These are phyloP conservation scores for Bergia sp. DNA, from an alignment of 92 coral and sea anemone genomes.

Conservation along the genomic window DNA sequence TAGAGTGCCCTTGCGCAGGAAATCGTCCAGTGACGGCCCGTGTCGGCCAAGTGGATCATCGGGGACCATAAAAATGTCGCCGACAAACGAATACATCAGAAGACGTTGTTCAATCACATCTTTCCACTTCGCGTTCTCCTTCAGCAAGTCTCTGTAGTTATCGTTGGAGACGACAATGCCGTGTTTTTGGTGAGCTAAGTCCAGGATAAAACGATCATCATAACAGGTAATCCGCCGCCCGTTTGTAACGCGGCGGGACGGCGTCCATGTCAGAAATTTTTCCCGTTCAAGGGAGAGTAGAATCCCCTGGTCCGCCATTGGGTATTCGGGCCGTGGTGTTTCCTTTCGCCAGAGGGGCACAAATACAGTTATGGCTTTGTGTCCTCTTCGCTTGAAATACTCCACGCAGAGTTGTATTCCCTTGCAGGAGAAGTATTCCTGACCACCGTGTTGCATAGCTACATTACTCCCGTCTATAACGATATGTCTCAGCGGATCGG, in stretches of 20 bases:
- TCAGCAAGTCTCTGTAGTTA: conserved; percentile 77
- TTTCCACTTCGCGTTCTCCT: conserved; percentile 80
- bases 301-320: conserved; percentile 70
- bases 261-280: conserved; percentile 75
- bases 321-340: conserved; percentile 66
- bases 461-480: conserved; percentile 99
- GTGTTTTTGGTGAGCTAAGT: conserved; percentile 66
- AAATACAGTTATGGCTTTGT: conserved; percentile 85
- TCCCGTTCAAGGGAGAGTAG: conserved; percentile 60
- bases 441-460: conserved; percentile 97
- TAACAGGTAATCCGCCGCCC: conserved; percentile 87
- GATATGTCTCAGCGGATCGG: conserved; percentile 68
- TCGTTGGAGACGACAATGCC: conserved; percentile 98
- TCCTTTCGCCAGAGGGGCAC: conserved; percentile 90
- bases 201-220: conserved; percentile 87
- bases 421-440: conserved; percentile 83
- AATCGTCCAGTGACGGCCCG: conserved; percentile 90
- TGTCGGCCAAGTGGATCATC: conserved; percentile 94
- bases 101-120: conserved; percentile 87
- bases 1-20: conserved; percentile 80
- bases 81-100: conserved; percentile 83
- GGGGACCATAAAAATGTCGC: conserved; percentile 90
- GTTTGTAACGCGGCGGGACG: conserved; percentile 73
- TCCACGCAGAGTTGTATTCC: conserved; percentile 89
- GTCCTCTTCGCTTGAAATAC: conserved; percentile 81